Base-by-base conservation (phyloP, 2,113 vertebrate species). In the Nothocercus julius region DNA sequence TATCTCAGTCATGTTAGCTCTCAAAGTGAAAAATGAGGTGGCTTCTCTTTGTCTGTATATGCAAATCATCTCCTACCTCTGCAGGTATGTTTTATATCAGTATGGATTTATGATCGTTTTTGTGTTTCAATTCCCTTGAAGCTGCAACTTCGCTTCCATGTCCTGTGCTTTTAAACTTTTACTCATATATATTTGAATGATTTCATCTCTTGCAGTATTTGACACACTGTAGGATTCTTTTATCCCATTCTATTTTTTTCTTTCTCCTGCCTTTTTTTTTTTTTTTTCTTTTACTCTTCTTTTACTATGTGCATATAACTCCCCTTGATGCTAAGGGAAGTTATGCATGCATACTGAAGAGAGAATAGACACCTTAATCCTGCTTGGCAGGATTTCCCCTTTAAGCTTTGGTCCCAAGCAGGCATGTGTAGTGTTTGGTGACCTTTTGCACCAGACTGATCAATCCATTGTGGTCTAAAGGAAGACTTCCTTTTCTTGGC, bases 401-500 rank as follows among this genome's bases (percentile, higher is more conserved):
- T 77, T 66, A 63, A 93, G 25, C 76, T 96, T 96, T 79, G 61
- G 78, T 94, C 76, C 63, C 66, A 95, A 44, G 64, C 74, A 95
- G 80, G 74, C 92, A 93, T 88, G 38, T 87, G 66, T 67, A 88
- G 94, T 93, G 89, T 92, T 90, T 92, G 89, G 67, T 96, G 95
- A 97, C 92, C 91, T 96, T 97, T 95, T 91, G 87, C 90, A 97
- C 90, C 68, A 94, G 76, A 87, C 73, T 82, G 86, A 45, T 96
- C 77, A 93, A 38, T n/a, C 73, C 56, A 88, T 90, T 97, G 90
- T 95, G 87, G 15, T 89, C 49, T 89, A 89, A 97, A 95, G 93
- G 58, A 96, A 95, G 82, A 83, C 69, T 97, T 97, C 93, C 90
- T 97, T 96, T 96, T 87, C 92, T 96, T 95, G 79, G 36, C 87